Percentiles rank a stretch among this genome's conserved stretches.
phyloP scores from a whole-genome alignment of 2,113 vertebrate genomes.

The Mirounga angustirostris region DNA sequence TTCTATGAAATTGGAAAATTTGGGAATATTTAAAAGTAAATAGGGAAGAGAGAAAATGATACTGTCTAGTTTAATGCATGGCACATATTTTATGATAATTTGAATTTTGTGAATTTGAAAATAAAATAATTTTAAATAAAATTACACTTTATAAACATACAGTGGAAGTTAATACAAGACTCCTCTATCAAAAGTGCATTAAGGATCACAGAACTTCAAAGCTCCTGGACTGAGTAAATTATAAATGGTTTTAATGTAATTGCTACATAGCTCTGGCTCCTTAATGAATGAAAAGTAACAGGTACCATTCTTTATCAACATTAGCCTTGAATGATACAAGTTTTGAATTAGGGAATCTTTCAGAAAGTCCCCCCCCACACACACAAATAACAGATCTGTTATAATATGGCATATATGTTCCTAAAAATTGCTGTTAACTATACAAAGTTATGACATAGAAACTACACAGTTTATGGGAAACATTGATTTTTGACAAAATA shows the following conservation, averaged over 20 bases:
- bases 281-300: neutral
- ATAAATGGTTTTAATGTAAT: neutral
- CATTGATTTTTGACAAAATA: neutral
- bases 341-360: neutral
- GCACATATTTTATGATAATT: neutral
- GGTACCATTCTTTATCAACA: neutral
- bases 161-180: neutral
- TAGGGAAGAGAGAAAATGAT: neutral
- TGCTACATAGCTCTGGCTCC: neutral
- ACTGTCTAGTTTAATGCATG: neutral
- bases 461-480: neutral
- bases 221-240: neutral
- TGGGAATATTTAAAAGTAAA: neutral
- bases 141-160: neutral
- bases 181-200: neutral
- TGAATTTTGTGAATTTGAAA: neutral
- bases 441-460: neutral
- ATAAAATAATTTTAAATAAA: conserved; percentile 25
- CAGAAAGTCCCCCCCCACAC: neutral
- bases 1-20: neutral
- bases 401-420: neutral
- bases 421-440: neutral
- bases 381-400: neutral
- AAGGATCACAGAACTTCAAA: neutral
- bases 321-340: neutral